Conservation (phyloP, 2,888 invertebrate species). For the Syritta pipiens region DNA sequence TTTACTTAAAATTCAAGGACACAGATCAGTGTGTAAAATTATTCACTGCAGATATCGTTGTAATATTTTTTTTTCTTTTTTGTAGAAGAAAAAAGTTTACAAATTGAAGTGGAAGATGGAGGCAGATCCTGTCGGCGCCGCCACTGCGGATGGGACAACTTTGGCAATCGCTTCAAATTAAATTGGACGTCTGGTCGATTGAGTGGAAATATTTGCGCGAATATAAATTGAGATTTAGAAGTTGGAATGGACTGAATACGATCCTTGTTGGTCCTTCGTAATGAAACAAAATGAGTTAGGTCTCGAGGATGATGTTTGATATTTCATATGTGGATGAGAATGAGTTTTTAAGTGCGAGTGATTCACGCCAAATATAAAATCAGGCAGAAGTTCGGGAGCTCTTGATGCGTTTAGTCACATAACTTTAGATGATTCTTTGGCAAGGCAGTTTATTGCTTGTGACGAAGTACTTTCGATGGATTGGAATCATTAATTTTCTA, state of each 20-base stretch:
- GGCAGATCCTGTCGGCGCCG: conserved; percentile 19
- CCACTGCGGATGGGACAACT: no score
- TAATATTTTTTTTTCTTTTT: conserved; percentile 10
- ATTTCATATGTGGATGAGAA: no score
- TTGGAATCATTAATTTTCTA: no score
- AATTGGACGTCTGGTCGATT: conserved; percentile 37
- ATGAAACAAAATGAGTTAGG: background rate
- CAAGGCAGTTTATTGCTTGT: no score
- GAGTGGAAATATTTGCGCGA: conserved; percentile 31
- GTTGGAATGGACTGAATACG: conserved; percentile 12
- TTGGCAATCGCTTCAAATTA: conserved; percentile 28
- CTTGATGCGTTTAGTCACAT: no score
- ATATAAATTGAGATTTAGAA: conserved; percentile 36
- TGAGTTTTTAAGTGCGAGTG: no score
- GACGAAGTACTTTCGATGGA: no score
- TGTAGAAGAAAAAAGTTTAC: background rate
- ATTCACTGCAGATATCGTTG: conserved; percentile 33
- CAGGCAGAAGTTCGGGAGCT: no score
- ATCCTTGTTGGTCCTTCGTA: background rate
- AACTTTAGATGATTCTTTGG: no score
- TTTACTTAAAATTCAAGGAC: conserved; percentile 34
- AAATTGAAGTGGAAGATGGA: background rate
- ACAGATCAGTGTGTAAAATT: background rate
- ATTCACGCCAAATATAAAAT: no score
- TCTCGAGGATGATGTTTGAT: no score